Evolutionary conservation across 2,113 vertebrate species (phyloP).

Genomic region (Lichenostomus cassidix): DNA sequence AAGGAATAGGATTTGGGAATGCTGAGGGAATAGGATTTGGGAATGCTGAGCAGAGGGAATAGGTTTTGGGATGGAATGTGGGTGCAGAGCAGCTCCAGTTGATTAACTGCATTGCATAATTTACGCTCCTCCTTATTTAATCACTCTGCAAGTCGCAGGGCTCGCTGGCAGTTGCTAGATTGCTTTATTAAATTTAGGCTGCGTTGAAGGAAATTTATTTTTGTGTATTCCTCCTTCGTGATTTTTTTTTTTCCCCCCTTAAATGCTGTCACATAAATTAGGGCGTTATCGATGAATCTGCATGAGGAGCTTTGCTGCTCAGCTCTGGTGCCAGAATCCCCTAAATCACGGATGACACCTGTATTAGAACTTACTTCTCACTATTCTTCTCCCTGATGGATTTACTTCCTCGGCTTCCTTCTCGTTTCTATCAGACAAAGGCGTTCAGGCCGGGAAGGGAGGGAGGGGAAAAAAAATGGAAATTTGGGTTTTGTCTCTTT

Average conservation of each 20-base stretch:
- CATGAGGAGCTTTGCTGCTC: background rate
- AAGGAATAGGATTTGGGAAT: no score
- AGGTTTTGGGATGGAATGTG: background rate
- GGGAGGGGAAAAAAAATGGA: background rate
- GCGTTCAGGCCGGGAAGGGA: slow-evolving; percentile 2
- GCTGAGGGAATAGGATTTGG: background rate
- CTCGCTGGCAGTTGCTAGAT: slow-evolving; percentile 35
- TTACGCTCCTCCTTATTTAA: slow-evolving; percentile 35
- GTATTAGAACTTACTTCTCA: slow-evolving; percentile 54
- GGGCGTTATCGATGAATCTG: slow-evolving; percentile 8
- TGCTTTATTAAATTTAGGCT: slow-evolving; percentile 63
- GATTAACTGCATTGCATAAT: slow-evolving; percentile 6
- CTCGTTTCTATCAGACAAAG: background rate
- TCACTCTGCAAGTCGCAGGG: background rate
- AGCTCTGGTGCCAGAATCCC: background rate
- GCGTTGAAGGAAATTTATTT: slow-evolving; percentile 55
- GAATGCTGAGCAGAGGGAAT: background rate
- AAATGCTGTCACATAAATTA: slow-evolving; percentile 55
- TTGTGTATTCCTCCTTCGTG: slow-evolving; percentile 36
- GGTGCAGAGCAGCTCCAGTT: background rate
- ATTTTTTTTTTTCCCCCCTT: slow-evolving; percentile 20
- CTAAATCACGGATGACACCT: slow-evolving; percentile 42
- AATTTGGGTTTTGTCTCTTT: background rate
- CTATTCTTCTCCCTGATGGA: slow-evolving; percentile 25
- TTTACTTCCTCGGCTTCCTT: background rate